These are phyloP conservation scores for Caprella mutica DNA, from an alignment of 2,888 invertebrate genomes.

Conservation along the genomic window DNA sequence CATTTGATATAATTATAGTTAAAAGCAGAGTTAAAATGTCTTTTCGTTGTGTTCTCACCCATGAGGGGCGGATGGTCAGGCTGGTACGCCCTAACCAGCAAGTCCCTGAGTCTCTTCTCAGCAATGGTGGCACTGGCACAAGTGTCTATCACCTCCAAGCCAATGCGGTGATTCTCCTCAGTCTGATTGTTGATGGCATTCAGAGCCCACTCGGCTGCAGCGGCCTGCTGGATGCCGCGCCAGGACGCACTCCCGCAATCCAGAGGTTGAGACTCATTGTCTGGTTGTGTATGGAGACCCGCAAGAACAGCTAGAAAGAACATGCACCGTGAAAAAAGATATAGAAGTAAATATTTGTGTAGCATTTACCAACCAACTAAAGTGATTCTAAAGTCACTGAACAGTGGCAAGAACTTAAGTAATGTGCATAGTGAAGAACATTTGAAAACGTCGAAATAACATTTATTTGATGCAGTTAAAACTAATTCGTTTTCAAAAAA, in stretches of 20 bases:
- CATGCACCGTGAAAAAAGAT: too few species aligned
- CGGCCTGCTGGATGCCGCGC: conserved; percentile 23
- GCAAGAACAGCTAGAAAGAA: background rate
- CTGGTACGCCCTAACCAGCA: background rate
- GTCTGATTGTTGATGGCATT: conserved; percentile 29
- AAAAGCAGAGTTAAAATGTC: too few species aligned
- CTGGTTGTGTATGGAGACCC: background rate
- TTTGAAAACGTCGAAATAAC: too few species aligned
- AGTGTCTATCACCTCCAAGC: conserved; percentile 1
- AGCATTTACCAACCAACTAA: too few species aligned
- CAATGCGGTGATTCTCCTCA: conserved; percentile 21
- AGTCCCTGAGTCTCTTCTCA: background rate
- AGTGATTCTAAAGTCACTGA: too few species aligned
- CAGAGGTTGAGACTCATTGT: background rate
- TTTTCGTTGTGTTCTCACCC: background rate
- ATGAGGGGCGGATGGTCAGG: background rate
- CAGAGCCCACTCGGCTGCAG: conserved; percentile 30
- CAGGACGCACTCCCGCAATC: conserved; percentile 15
- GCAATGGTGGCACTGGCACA: conserved; percentile 4
- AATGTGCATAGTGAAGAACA: too few species aligned
- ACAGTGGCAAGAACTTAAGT: too few species aligned
- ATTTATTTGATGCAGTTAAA: too few species aligned
- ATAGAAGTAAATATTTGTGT: too few species aligned
- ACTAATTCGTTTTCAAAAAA: too few species aligned
- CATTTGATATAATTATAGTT: background rate